A percentile compares a stretch with the other conserved stretches of the same genome.
Conservation (phyloP, 1,140 invertebrate species). For the Nephila pilipes region DNA sequence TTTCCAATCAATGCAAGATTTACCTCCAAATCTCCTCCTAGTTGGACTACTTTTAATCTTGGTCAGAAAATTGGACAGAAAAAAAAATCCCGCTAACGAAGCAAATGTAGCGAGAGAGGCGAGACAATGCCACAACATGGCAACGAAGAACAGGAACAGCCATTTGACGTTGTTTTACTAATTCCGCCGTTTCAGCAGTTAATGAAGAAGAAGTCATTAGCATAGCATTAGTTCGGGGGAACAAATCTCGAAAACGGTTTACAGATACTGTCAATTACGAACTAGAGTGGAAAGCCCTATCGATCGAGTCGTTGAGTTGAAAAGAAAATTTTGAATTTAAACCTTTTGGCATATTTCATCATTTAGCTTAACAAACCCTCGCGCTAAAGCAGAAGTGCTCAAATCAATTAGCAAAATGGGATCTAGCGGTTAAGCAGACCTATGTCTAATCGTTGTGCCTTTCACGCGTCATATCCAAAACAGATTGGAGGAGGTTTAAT, state of each 20-base stretch:
- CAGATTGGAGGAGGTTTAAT: conserved; percentile 5
- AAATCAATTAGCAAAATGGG: conserved; percentile 41
- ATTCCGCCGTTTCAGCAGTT: conserved; percentile 2
- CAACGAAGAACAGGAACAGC: not conserved
- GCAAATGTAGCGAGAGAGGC: conserved; percentile 15
- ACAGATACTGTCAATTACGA: conserved; percentile 41
- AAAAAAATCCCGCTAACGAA: not conserved
- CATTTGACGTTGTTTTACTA: conserved; percentile 29
- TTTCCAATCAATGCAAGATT: not conserved
- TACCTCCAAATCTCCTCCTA: not conserved
- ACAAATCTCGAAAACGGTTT: conserved; percentile 54
- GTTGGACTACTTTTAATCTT: not conserved
- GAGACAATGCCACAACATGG: not conserved
- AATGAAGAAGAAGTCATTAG: conserved; percentile 34
- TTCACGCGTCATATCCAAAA: conserved; percentile 28
- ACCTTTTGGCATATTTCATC: conserved; percentile 40
- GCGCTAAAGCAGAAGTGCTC: conserved; percentile 13
- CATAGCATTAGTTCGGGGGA: conserved; percentile 34
- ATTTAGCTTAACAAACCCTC: conserved; percentile 32
- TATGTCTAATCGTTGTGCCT: conserved; percentile 18
- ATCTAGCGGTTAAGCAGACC: conserved; percentile 30
- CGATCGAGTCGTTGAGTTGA: not conserved
- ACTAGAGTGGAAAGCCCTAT: not conserved
- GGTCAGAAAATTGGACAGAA: not conserved
- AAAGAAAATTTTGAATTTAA: conserved; percentile 12